Base-by-base conservation (phyloP, 2,888 invertebrate genomes). In the Oscheius sp. region DNA sequence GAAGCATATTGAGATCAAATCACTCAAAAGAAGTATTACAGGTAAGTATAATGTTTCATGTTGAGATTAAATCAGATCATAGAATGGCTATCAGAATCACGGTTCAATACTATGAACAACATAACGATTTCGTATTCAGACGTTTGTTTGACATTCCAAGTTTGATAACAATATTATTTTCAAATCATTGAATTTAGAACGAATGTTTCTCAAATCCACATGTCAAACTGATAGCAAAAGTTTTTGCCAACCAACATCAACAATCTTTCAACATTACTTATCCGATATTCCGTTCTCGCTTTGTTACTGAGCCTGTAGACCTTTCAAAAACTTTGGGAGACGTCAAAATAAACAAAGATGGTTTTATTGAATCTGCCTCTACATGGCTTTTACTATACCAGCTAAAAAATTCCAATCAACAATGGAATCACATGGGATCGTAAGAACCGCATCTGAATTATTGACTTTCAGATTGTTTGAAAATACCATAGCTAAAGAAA, bases 371-470 rank as follows among this genome's bases (percentile, higher is more conserved):
- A 2, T 49, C 50, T 1, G 81, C 83, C 2, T 68, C 77, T 24
- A 77, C 78, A 2, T 82, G 82, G 83, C 68, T 82, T 69, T 66
- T 83, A 6, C 59, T 82, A 12, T 83, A 80, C 32, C 83, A 83
- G 54, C 57, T 83, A 59, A 80, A 77, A 30, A 75, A 77, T 32
- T 70, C 72, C 22, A 63, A 68, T 6, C 33, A 56, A 8, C 45
- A 50, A 9, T 50, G 67, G 36, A 63, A 51, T 8, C 65, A 66
- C 17, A 32, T 74, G 51, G 67, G 73, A 33, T 56, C 70, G 77
- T 77, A 38, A 4, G 57, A 6, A 28, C 24, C 14, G 14, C 33
- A 28, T 28, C 66, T 36, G 20, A n/a, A 22, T 4, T 20, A 49
- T 26, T 2, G 28, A n/a, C 36, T 56, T 74, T 59, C 41, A 80